phyloP scores from a whole-genome alignment of 2,888 invertebrate species.

The Mesopsocus fuscifrons region DNA sequence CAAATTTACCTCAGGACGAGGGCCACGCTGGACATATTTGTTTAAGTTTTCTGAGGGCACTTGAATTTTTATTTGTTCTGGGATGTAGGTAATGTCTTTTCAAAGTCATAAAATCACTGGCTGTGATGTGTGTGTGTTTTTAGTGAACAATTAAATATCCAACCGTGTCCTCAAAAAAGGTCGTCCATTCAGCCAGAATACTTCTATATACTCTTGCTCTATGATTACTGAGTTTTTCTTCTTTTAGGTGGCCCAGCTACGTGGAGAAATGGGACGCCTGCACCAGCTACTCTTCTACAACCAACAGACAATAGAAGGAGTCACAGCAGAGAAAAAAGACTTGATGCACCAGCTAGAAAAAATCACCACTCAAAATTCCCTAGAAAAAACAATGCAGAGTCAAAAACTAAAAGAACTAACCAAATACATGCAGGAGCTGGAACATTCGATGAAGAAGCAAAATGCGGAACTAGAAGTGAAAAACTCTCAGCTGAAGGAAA shows the following conservation, averaged over 20 bases:
- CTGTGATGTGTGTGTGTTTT: too few species aligned
- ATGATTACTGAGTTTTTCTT: too few species aligned
- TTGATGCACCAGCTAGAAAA: slow-evolving; percentile 29
- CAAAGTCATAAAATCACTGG: too few species aligned
- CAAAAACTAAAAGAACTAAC: slow-evolving; percentile 11
- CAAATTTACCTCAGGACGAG: too few species aligned
- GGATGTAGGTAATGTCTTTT: too few species aligned
- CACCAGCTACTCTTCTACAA: slow-evolving; percentile 30
- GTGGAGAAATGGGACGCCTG: slow-evolving; percentile 28
- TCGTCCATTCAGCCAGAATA: too few species aligned
- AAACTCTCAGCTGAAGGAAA: slow-evolving; percentile 9
- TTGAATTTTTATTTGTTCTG: too few species aligned
- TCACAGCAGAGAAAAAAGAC: slow-evolving; percentile 26
- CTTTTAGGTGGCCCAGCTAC: slow-evolving; percentile 28
- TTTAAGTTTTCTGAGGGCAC: too few species aligned
- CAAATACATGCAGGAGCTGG: slow-evolving; percentile 12
- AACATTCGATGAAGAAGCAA: slow-evolving; percentile 2
- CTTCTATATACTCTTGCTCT: too few species aligned
- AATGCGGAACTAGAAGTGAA: slow-evolving; percentile 1
- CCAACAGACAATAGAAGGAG: slow-evolving; percentile 30
- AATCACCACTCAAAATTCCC: slow-evolving; percentile 28
- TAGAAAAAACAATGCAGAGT: slow-evolving; percentile 15
- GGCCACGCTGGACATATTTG: too few species aligned
- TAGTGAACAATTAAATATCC: too few species aligned
- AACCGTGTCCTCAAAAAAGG: too few species aligned